Evolutionary conservation across 2,797 vertebrate species (phyloP), one percentile per base, ranked within the genome.

Genomic region (Dicrostonyx torquatus): DNA sequence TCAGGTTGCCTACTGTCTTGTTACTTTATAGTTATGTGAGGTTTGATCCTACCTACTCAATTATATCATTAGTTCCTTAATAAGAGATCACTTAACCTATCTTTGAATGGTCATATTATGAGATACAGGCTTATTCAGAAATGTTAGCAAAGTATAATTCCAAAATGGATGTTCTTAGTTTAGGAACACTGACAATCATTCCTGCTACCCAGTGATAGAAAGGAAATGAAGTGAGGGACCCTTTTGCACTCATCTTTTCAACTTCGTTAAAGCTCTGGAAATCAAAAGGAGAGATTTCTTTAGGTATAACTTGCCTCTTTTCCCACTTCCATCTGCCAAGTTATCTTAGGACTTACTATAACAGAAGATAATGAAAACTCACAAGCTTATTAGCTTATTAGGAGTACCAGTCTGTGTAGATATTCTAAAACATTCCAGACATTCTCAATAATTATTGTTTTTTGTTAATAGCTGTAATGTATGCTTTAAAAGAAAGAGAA

Each of bases 41-140:
- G 60, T 3, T 84, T 84, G 70, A 84, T 48, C 29, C 31, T 93
- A 68, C 87, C 66, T 73, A 48, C n/a, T 26, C 24, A 95, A 73
- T 88, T 94, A 85, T 68, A 90, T 10, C 53, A 5, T 77, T 82
- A 88, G 24, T 66, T 90, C 11, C 68, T 95, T 92, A 78, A 95
- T 40, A 40, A 94, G 40, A 70, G n/a, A 96, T 75, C 77, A 91
- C 75, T 82, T 75, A 86, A 75, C 24, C 4, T 29, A 68, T 64
- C 31, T 79, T 90, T 79, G 10, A 90, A 53, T 95, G 9, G 48
- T 37, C 11, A 48, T 17, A 77, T 89, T 92, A 88, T 14, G 73
- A 85, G 90, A 82, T 31, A 68, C 1, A 92, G 13, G 18, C 55
- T 77, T 90, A 82, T 82, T 97, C n/a, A 87, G 48, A 89, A 95